Conservation (phyloP, 2,888 invertebrate species). For the Thymelicus sylvestris region DNA sequence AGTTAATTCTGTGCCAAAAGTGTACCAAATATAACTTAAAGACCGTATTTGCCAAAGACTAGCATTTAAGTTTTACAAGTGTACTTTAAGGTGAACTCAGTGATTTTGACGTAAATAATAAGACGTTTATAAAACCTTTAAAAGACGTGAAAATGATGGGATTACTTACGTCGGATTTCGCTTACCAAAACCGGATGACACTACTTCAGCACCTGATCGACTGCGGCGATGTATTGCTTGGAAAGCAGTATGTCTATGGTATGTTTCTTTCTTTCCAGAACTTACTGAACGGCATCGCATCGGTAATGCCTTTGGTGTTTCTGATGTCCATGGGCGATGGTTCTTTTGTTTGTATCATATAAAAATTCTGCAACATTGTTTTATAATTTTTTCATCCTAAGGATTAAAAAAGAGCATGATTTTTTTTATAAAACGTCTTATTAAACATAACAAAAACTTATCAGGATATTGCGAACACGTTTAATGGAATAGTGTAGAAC, state of each 20-base stretch:
- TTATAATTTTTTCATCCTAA: too few species aligned
- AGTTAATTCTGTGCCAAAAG: constrained; percentile 22
- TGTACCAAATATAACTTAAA: constrained; percentile 20
- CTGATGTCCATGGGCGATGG: too few species aligned
- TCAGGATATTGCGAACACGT: too few species aligned
- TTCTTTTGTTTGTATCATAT: too few species aligned
- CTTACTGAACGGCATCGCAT: too few species aligned
- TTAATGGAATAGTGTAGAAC: too few species aligned
- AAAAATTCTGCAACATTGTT: too few species aligned
- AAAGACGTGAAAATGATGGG: constrained; percentile 68
- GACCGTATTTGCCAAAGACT: constrained; percentile 22
- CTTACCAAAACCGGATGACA: constrained; percentile 71
- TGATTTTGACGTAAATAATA: constrained; percentile 1
- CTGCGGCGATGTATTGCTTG: constrained; percentile 73
- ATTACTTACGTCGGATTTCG: constrained; percentile 72
- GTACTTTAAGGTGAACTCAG: constrained; percentile 16
- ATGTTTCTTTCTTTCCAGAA: constrained; percentile 37
- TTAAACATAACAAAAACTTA: too few species aligned
- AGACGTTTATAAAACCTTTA: constrained; percentile 7
- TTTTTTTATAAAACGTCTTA: too few species aligned
- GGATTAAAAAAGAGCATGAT: too few species aligned
- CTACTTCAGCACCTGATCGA: constrained; percentile 76
- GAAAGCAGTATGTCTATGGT: constrained; percentile 68
- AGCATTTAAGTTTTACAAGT: not conserved
- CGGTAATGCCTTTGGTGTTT: too few species aligned